Evolutionary conservation across 2,113 vertebrate species (phyloP).

Genomic region (Puffinus mauretanicus): DNA sequence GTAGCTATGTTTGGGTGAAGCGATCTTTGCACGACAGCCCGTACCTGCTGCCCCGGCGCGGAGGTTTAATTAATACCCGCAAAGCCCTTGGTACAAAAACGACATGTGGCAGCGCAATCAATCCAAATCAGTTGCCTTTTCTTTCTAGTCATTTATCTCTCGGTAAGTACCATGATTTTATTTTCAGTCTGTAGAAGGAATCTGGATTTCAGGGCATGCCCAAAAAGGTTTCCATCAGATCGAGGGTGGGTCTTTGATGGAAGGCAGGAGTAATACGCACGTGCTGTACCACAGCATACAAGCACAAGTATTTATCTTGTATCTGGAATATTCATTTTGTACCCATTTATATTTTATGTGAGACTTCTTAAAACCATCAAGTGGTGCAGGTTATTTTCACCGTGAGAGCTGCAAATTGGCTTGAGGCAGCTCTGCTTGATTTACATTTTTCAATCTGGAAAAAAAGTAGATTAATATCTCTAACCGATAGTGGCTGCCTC

Average conservation of each 20-base stretch:
- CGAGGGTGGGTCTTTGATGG: not conserved
- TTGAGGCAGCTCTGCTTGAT: slow-evolving; percentile 53
- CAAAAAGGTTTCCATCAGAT: not conserved
- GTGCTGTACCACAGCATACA: accelerated
- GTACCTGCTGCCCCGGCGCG: not conserved
- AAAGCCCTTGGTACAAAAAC: not conserved
- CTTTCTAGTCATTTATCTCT: not conserved
- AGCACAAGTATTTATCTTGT: slow-evolving; percentile 28
- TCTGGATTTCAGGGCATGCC: not conserved
- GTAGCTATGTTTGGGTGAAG: not conserved
- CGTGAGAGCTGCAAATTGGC: slow-evolving; percentile 59
- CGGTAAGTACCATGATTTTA: not conserved
- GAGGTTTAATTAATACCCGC: not conserved
- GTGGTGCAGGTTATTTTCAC: slow-evolving; percentile 65
- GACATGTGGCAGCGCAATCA: not conserved
- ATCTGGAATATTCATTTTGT: slow-evolving; percentile 60
- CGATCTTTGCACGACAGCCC: not conserved
- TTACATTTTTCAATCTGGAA: slow-evolving; percentile 67
- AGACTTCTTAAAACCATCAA: slow-evolving; percentile 47
- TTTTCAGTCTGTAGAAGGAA: not conserved
- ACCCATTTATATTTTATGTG: slow-evolving; percentile 40
- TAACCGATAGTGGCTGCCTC: not conserved
- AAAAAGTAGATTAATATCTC: slow-evolving; percentile 61
- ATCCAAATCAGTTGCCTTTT: not conserved
- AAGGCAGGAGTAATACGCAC: not conserved